phyloP scores from a whole-genome alignment of 37 sponge, comb jelly and placozoan species.

The Bolinopsis microptera region DNA sequence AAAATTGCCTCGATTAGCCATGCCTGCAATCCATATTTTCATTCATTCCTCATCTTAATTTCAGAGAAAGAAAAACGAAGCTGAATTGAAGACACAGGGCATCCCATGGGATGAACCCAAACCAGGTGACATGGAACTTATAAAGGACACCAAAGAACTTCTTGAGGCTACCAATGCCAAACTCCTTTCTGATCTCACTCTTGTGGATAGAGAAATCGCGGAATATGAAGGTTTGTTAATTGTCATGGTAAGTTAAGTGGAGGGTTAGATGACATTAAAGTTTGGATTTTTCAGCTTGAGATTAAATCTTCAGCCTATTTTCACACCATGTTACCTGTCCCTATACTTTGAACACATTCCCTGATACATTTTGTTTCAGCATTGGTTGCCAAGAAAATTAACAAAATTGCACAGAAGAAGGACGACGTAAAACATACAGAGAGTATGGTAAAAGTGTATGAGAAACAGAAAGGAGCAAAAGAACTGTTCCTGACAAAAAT shows the following conservation, averaged over 20 bases:
- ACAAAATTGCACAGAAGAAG: background rate
- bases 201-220: background rate
- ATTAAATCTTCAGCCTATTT: too few species aligned
- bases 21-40: too few species aligned
- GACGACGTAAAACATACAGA: background rate
- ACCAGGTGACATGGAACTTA: constrained; percentile 43
- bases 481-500: constrained; percentile 32
- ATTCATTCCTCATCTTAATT: too few species aligned
- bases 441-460: background rate
- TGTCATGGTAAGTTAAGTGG: too few species aligned
- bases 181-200: constrained; percentile 38
- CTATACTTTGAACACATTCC: too few species aligned
- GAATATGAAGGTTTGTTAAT: constrained; percentile 37
- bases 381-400: constrained; percentile 40
- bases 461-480: constrained; percentile 47
- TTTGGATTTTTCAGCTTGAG: too few species aligned
- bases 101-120: background rate
- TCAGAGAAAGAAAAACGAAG: constrained; percentile 23
- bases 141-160: constrained; percentile 59
- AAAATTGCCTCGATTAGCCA: too few species aligned
- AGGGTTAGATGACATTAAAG: too few species aligned
- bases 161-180: constrained; percentile 48
- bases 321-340: too few species aligned
- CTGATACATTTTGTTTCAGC: constrained; percentile 32
- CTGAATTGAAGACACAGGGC: background rate